Conservation (phyloP, 2,113 vertebrate species). For the Dinomys branickii region DNA sequence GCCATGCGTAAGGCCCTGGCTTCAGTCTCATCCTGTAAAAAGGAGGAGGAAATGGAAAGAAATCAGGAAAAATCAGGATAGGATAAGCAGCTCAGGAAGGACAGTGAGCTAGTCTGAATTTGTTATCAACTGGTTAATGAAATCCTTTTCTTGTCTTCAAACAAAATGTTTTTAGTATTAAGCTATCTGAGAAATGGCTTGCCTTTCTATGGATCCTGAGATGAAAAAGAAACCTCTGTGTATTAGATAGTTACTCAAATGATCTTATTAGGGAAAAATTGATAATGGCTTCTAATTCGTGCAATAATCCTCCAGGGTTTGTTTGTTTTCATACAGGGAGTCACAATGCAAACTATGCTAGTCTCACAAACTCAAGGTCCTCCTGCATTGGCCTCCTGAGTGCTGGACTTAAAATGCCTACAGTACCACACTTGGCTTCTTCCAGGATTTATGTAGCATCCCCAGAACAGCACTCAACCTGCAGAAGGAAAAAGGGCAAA, state of each 20-base stretch:
- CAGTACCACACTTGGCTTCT: not conserved
- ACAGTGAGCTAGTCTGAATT: not conserved
- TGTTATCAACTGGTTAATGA: not conserved
- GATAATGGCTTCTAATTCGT: not conserved
- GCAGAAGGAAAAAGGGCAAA: not conserved
- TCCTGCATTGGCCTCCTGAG: not conserved
- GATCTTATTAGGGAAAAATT: not conserved
- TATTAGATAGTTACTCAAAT: not conserved
- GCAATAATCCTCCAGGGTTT: not conserved
- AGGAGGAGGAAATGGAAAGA: not conserved
- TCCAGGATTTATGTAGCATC: not conserved
- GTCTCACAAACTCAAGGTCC: not conserved
- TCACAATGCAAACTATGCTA: not conserved
- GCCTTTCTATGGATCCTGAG: not conserved
- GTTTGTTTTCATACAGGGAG: not conserved
- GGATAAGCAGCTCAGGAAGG: not conserved
- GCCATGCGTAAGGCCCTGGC: rapidly evolving
- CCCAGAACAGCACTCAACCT: not conserved
- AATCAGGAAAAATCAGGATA: not conserved
- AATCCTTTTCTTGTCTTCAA: not conserved
- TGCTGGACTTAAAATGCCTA: not conserved
- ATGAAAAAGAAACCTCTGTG: not conserved
- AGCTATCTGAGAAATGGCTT: not conserved
- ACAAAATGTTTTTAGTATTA: not conserved
- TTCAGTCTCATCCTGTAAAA: not conserved